Evolutionary conservation across 1,140 invertebrate species (phyloP), one percentile per base, ranked within the genome.

Genomic region (Leptopilina boulardi): DNA sequence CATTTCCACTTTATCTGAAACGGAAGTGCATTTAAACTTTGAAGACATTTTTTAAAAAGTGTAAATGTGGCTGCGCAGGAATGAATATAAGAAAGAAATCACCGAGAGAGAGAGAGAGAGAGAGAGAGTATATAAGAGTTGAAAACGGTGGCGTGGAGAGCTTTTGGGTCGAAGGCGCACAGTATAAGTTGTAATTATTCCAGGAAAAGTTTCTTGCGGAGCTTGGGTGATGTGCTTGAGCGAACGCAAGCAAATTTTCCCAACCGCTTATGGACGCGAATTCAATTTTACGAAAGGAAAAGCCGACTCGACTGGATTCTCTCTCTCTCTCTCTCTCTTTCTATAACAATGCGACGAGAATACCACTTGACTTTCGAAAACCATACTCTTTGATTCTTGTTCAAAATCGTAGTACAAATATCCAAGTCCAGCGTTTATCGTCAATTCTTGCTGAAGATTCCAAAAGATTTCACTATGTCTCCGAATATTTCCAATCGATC

Each of bases 171-270:
- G 15, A 18, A 51, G n/a, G 47, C 47, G n/a, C n/a, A n/a, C n/a
- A 51, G 47, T 51, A n/a, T n/a, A 51, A 51, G 47, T 51, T 51
- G 47, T 51, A 51, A 51, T 51, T 51, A 51, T 51, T 51, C 47
- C 15, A n/a, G 47, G 47, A 51, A 51, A 51, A 51, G 47, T 51
- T 44, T 44, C 41, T 42, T 42, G 10, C 15, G 18, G 47, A 51
- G 47, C 47, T n/a, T 51, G 3, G 0, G 4, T 4, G 34, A 9
- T 2, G 42, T 51, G 4, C 47, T 51, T 18, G 15, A 51, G 47
- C 4, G 15, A 51, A 51, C 47, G 47, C 47, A 51, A 51, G 47
- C 47, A 51, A 51, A 51, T 51, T 38, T 51, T 51, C 47, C 47
- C n/a, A n/a, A n/a, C n/a, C 47, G 47, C 47, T 51, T 51, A 51